These are phyloP conservation scores for Brachionichthys hirsutus DNA, from an alignment of 2,113 vertebrate species.

Conservation along the genomic window DNA sequence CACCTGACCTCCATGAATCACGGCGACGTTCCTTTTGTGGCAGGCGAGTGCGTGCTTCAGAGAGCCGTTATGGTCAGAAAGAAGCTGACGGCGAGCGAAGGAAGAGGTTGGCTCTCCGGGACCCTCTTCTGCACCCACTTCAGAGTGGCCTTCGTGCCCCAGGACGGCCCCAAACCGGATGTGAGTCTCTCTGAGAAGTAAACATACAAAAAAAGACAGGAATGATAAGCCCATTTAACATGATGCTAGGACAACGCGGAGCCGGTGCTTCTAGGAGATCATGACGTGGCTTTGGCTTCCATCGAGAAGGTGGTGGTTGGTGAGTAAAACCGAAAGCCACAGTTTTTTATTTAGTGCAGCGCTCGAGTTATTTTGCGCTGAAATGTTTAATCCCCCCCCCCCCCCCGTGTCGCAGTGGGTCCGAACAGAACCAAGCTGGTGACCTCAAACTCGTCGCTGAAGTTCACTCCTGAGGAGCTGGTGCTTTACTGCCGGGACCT, in stretches of 20 bases:
- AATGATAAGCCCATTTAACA: not conserved
- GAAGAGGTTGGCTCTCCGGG: constrained; percentile 80
- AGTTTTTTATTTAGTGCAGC: not conserved
- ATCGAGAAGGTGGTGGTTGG: constrained; percentile 90
- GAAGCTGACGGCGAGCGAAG: constrained; percentile 76
- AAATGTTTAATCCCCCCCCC: not conserved
- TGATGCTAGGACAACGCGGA: constrained; percentile 71
- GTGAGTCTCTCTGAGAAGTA: constrained; percentile 55
- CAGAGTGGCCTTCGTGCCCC: constrained; percentile 85
- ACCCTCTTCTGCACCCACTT: constrained; percentile 88
- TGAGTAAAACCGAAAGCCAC: constrained; percentile 50
- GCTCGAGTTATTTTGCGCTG: not conserved
- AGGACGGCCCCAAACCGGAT: constrained; percentile 74
- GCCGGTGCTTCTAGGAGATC: constrained; percentile 76
- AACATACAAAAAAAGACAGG: not conserved
- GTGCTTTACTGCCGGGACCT: constrained; percentile 88
- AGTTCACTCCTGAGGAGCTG: constrained; percentile 91
- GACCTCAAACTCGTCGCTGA: constrained; percentile 82
- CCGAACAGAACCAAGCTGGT: constrained; percentile 86
- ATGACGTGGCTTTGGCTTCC: constrained; percentile 86
- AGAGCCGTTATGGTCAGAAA: constrained; percentile 78
- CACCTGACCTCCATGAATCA: too few relatives aligned
- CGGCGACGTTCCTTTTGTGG: not conserved
- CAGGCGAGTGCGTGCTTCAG: constrained; percentile 79
- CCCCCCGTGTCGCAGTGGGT: constrained; percentile 75